Base-by-base conservation (phyloP, 2,888 invertebrate species). In the Anoncus sp. region DNA sequence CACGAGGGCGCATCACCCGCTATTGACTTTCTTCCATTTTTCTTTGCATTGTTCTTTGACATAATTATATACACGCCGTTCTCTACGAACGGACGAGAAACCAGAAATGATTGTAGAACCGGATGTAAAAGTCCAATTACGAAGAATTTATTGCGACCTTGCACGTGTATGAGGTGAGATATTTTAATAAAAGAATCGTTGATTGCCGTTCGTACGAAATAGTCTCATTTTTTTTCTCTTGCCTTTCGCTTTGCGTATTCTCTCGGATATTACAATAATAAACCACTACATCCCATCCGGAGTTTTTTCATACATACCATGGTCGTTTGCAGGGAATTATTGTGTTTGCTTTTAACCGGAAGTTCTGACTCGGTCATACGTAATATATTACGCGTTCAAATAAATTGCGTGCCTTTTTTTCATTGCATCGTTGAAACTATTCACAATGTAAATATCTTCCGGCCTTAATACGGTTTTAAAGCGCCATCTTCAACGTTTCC, bases 281-380 rank as follows among this genome's bases (percentile, higher is more conserved):
- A 70, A 70, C 40, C n/a, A 3, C 49, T 70, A 38, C 59, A 47
- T 40, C 40, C 1, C 16, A 12, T 59, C 43, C 43, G n/a, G 43
- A 60, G 38, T 22, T 20, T 59, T 43, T 38, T 45, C 59, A 51
- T 66, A 31, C 27, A 38, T 12, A 12, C 10, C 12, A 18, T 38
- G 6, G 7, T 49, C 49, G 49, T 40, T 40, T 57, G 47, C 62
- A 14, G 49, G 27, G 63, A 47, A 69, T 57, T 57, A 63, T 55
- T 63, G 57, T 57, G 63, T 69, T 69, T 62, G 31, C 62, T 27
- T 45, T 35, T 24, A 47, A 69, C 55, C 45, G 3, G 40, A 43
- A 63, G 38, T 75, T 57, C 20, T 12, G 35, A 7, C 31, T 57
- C 45, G 40, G 18, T 75, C 40, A 57, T 63, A 63, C 55, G 24